Percentiles rank a stretch among this genome's conserved stretches.
Conservation (phyloP, 2,888 invertebrate species). For the Pristionchus arcanus region DNA sequence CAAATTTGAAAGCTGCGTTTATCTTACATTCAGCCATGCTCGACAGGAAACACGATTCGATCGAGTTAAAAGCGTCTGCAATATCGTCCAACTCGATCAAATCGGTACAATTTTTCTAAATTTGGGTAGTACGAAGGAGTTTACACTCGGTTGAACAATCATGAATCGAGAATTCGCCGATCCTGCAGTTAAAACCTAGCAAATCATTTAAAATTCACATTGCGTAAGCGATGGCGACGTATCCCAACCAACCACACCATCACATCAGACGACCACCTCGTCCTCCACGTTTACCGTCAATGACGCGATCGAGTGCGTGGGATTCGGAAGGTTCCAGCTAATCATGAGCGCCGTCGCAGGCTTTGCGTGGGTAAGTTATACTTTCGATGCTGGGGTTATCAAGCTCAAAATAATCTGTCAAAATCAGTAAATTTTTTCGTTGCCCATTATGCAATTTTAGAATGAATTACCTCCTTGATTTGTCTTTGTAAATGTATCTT, state of each 20-base stretch:
- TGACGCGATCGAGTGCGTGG: conserved; percentile 80
- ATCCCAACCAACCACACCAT: neutral
- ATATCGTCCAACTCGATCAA: neutral
- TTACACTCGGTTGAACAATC: no score
- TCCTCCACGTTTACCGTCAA: conserved; percentile 78
- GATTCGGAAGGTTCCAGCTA: conserved; percentile 81
- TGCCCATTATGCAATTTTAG: no score
- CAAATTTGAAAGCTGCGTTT: no score
- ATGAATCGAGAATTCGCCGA: no score
- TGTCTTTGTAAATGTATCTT: no score
- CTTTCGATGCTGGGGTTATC: no score
- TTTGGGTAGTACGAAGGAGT: no score
- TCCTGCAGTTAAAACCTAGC: no score
- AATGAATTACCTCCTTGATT: no score
- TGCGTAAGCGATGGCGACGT: neutral
- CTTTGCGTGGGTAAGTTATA: conserved; percentile 80
- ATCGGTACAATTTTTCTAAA: neutral
- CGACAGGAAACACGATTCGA: neutral
- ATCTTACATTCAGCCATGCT: neutral
- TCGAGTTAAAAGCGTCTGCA: neutral
- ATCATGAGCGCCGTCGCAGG: conserved; percentile 81
- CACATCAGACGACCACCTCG: conserved; percentile 9
- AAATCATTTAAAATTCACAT: no score
- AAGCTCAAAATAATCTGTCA: no score
- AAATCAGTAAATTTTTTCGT: no score